Base-by-base conservation (phyloP, 2,113 vertebrate genomes). In the Clarias magur region DNA sequence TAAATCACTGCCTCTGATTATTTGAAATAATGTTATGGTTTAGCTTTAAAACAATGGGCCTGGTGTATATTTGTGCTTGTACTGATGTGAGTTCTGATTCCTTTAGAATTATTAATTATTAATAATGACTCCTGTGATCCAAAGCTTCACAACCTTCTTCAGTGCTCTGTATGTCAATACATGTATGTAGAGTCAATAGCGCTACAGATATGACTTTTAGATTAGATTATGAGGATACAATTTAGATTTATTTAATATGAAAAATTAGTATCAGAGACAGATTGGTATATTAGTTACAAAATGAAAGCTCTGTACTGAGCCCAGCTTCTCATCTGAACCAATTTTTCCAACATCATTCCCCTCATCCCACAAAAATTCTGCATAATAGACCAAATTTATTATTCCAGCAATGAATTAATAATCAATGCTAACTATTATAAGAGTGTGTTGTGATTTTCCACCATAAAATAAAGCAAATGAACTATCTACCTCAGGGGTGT, bases 261-360 rank as follows among this genome's bases (percentile, higher is more conserved):
- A 16, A 68, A 30, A 68, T 73, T 73, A 21, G 34, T 73, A 42
- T 73, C 34, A 73, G 38, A 73, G 38, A 48, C 10, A 42, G 8
- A 73, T 25, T 23, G 12, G 23, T 63, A 16, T 25, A 17, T 62
- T 16, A 60, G 59, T 60, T 21, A 73, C 68, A n/a, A 42, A 42
- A 75, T 48, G 56, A 48, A 3, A 53, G 23, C 19, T 16, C 13
- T 34, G 9, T 86, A 12, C 59, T 48, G 53, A 19, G 11, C 13
- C 72, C 88, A 88, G 80, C 63, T 88, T 87, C 86, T 87, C 57
- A 42, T 67, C 84, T 80, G 81, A 87, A 92, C 93, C 91, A 91
- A 90, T 88, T 86, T 70, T 83, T 87, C 48, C 48, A 8, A 48
- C 34, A 72, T 27, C 62, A 34, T 17, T 48, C 85, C 88, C 76